Evolutionary conservation across 2,888 invertebrate genomes (phyloP), one percentile per base, ranked within the genome.

Genomic region (Melolontha melolontha): DNA sequence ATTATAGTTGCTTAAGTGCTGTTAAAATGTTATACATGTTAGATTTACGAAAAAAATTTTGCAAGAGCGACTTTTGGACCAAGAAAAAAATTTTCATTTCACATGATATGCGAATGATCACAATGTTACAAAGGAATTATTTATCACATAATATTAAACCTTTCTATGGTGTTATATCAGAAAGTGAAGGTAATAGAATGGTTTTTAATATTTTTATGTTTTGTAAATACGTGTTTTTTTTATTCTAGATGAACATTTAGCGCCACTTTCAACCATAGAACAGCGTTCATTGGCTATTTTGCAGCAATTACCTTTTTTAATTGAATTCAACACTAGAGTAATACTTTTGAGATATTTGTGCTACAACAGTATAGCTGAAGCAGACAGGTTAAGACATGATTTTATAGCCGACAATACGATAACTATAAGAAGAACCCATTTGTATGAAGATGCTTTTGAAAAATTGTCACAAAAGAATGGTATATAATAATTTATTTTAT

Each of bases 401-500:
- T 79, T 83, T 68, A 72, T 79, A 64, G 75, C 77, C 16, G 82
- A 82, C 67, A 79, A 77, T 65, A 75, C 78, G 2, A 88, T 96
- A 40, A 90, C 91, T 34, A 92, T 96, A 6, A 85, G 96, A 67
- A 87, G 99, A 66, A 92, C 94, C 73, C 96, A 96, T 84, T 87
- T 99, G n/a, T 99, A 99, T 81, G 98, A 98, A 84, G 99, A 99
- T 84, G 96, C 98, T 0, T 98, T 96, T 80, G 96, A 97, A 63
- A 96, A 96, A 82, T 86, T 98, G 4, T 93, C 96, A 1, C 89
- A 89, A 1, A 94, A 94, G 76, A 97, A 96, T 85, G 95, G 95
- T 95, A 41, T 12, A 49, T 57, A 22, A 4, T 2, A 22, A 22
- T 22, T 2, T 22, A 22, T 4, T 22, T 22, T 22, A 22, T 22